Conservation (phyloP, 2,113 vertebrate genomes). For the Phocoena sinus region DNA sequence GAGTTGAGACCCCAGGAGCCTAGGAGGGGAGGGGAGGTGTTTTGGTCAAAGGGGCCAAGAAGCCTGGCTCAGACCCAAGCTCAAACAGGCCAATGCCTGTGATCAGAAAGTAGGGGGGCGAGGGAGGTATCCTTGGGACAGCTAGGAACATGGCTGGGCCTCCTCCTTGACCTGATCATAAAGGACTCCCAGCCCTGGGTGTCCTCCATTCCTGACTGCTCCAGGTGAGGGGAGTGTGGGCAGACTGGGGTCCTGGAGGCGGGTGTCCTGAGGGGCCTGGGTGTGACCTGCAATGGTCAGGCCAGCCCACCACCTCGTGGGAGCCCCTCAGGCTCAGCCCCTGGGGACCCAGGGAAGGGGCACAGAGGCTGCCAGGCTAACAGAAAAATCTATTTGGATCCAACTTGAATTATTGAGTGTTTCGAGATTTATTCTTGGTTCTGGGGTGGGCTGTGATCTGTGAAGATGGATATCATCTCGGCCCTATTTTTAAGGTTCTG, state of each 20-base stretch:
- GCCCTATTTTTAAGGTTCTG: slow-evolving; percentile 63
- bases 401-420: slow-evolving; percentile 63
- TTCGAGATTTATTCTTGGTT: slow-evolving; percentile 43
- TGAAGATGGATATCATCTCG: background rate
- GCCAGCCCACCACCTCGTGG: background rate
- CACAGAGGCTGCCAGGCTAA: background rate
- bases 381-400: slow-evolving; percentile 25
- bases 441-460: background rate
- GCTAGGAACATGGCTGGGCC: background rate
- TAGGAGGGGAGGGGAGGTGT: background rate
- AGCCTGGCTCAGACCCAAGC: background rate
- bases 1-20: background rate
- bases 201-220: background rate
- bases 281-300: background rate
- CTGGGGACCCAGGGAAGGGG: background rate
- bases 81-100: background rate
- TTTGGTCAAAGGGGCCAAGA: background rate
- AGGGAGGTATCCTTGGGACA: background rate
- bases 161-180: background rate
- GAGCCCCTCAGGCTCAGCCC: background rate
- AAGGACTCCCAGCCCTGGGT: background rate
- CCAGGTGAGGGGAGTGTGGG: background rate
- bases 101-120: background rate
- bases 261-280: background rate
- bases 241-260: background rate